These are phyloP conservation scores for Porites evermanni DNA, from an alignment of 92 coral and sea anemone species.

Conservation along the genomic window DNA sequence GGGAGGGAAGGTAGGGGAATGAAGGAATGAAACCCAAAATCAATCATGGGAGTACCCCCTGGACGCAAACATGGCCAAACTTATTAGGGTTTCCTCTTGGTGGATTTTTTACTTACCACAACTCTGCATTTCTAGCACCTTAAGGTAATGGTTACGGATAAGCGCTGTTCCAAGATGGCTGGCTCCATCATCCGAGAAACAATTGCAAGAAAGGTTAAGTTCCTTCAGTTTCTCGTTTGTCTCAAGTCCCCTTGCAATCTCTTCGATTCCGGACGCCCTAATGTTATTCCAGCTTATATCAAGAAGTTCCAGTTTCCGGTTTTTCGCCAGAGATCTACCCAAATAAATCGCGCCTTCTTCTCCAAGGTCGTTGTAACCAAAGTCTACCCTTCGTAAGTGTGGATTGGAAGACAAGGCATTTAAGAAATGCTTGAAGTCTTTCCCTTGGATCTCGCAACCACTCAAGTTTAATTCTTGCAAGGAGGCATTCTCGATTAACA, in stretches of 20 bases:
- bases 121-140: slow-evolving; percentile 38
- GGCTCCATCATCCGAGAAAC: slow-evolving; percentile 72
- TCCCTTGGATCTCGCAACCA: slow-evolving; percentile 65
- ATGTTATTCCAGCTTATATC: slow-evolving; percentile 77
- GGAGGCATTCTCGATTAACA: slow-evolving; percentile 70
- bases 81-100: slow-evolving; percentile 8
- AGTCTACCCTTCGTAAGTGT: slow-evolving; percentile 45
- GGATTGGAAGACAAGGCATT: slow-evolving; percentile 49
- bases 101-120: slow-evolving; percentile 30
- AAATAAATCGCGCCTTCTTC: slow-evolving; percentile 56
- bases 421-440: slow-evolving; percentile 53
- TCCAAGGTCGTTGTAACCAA: slow-evolving; percentile 70
- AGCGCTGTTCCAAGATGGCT: slow-evolving; percentile 32
- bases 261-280: slow-evolving; percentile 35
- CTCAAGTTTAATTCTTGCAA: slow-evolving; percentile 58
- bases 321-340: slow-evolving; percentile 33
- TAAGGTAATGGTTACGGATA: slow-evolving; percentile 12
- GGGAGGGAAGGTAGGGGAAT: too few species aligned
- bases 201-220: slow-evolving; percentile 69
- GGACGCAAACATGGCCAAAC: too few species aligned
- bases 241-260: slow-evolving; percentile 53
- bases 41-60: too few species aligned
- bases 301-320: slow-evolving; percentile 49
- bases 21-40: too few species aligned
- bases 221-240: slow-evolving; percentile 38